phyloP scores from a whole-genome alignment of 35 echinoderm and acorn worm species.

The Anneissia japonica region DNA sequence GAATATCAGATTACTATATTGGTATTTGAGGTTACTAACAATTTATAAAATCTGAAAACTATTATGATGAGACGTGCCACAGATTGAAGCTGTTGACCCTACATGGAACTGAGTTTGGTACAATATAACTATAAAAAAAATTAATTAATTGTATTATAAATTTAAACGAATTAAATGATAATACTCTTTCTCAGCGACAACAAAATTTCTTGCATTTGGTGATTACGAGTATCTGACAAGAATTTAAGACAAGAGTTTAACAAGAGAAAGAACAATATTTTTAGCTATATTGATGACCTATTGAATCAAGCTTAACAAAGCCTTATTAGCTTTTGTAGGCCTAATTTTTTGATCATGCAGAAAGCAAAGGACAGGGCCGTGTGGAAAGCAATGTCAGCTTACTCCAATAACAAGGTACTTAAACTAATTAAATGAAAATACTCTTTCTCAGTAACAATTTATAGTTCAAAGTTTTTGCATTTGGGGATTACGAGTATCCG shows the following conservation, averaged over 20 bases:
- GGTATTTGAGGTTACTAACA: slow-evolving; percentile 44
- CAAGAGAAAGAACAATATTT: slow-evolving; percentile 1
- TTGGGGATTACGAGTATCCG: slow-evolving; percentile 58
- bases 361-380: too few species aligned
- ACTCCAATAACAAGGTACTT: too few species aligned
- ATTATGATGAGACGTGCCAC: background rate
- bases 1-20: slow-evolving; percentile 41
- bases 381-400: too few species aligned
- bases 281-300: background rate
- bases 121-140: background rate
- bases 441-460: background rate
- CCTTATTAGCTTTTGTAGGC: too few species aligned
- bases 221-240: slow-evolving; percentile 52
- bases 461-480: slow-evolving; percentile 27
- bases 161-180: background rate
- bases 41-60: slow-evolving; percentile 35
- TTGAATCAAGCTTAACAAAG: too few species aligned
- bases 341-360: too few species aligned
- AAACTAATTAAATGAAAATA: background rate
- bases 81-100: slow-evolving; percentile 8
- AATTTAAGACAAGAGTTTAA: slow-evolving; percentile 45
- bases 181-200: background rate
- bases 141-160: background rate
- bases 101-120: slow-evolving; percentile 41
- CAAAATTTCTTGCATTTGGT: slow-evolving; percentile 39